These are phyloP conservation scores for Synanthedon andrenaeformis DNA, from an alignment of 2,888 invertebrate species.

Conservation along the genomic window DNA sequence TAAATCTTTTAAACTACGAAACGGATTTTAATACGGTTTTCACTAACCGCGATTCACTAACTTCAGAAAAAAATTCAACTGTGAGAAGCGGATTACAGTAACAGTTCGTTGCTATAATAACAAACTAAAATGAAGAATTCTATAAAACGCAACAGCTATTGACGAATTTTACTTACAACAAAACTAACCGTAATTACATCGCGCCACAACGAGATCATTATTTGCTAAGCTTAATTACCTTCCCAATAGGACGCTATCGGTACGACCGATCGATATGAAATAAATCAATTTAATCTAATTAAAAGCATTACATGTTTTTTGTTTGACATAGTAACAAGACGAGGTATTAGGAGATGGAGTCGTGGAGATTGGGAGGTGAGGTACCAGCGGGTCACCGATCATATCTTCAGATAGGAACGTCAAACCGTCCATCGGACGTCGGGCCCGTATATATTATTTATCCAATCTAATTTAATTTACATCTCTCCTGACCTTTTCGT, in stretches of 20 bases:
- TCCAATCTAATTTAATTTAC: constrained; percentile 67
- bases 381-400: constrained; percentile 62
- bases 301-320: constrained; percentile 69
- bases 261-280: constrained; percentile 49
- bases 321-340: constrained; percentile 61
- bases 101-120: too few species aligned
- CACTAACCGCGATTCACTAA: too few species aligned
- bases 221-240: constrained; percentile 63
- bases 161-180: neutral
- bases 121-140: too few species aligned
- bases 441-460: constrained; percentile 59
- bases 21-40: too few species aligned
- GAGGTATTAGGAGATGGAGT: constrained; percentile 62
- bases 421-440: constrained; percentile 62
- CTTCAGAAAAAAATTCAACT: too few species aligned
- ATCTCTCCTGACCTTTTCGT: constrained; percentile 54
- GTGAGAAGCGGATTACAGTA: too few species aligned
- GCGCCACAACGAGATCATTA: constrained; percentile 34
- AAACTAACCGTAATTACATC: neutral
- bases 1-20: too few species aligned
- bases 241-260: constrained; percentile 43
- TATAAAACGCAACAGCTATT: constrained; percentile 3
- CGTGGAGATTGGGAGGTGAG: constrained; percentile 57
- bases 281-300: constrained; percentile 71
- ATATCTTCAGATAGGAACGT: constrained; percentile 52